Conservation (phyloP, 2,888 invertebrate genomes). For the Aleiodes alternator region DNA sequence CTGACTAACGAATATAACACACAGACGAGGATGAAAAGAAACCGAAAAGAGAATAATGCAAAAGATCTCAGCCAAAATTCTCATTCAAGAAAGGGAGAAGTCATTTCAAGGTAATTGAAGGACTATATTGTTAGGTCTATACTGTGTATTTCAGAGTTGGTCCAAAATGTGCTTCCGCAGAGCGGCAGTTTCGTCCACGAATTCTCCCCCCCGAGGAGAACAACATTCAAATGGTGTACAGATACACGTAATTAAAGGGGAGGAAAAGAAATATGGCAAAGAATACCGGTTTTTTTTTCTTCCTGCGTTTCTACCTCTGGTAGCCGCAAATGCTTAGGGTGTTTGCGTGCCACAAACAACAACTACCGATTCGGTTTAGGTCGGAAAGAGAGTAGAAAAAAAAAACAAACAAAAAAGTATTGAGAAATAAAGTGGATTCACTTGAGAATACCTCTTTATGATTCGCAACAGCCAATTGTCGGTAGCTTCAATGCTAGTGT, state of each 20-base stretch:
- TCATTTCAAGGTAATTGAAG: conserved; percentile 10
- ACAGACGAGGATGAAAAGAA: neutral
- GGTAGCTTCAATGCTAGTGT: conserved; percentile 11
- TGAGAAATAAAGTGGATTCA: conserved; percentile 29
- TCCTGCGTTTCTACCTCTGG: neutral
- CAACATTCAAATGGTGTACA: conserved; percentile 21
- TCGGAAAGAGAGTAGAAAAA: neutral
- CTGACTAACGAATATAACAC: neutral
- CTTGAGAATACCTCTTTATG: conserved; percentile 22
- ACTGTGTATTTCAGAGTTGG: neutral
- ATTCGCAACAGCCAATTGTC: conserved; percentile 25
- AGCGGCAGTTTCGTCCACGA: neutral
- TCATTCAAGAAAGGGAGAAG: conserved; percentile 15
- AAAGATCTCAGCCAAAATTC: neutral
- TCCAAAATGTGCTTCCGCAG: conserved; percentile 3
- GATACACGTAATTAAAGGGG: conserved; percentile 24
- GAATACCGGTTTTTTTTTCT: conserved; percentile 16
- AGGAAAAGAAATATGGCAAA: conserved; percentile 18
- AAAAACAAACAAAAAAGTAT: neutral
- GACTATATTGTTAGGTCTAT: conserved; percentile 6
- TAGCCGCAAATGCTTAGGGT: conserved; percentile 15
- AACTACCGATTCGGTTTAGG: conserved; percentile 18
- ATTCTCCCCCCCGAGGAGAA: neutral
- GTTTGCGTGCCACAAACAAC: conserved; percentile 20
- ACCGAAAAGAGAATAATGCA: neutral